These are phyloP conservation scores for Physocephala rufipes DNA, from an alignment of 2,888 invertebrate genomes.

Conservation along the genomic window DNA sequence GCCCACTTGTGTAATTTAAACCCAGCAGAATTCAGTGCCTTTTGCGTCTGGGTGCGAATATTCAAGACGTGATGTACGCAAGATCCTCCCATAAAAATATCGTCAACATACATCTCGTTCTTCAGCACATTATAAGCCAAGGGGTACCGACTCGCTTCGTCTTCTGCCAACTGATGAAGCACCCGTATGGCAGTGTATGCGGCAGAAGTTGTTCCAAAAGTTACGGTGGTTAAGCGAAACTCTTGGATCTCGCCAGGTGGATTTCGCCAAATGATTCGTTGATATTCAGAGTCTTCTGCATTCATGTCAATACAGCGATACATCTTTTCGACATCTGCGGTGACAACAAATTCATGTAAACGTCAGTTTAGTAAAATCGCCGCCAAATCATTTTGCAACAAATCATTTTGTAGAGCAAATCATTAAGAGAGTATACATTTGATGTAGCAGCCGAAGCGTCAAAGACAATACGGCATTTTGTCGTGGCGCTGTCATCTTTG, in stretches of 20 bases:
- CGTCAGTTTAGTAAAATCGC: conserved; percentile 26
- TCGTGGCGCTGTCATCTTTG: conserved; percentile 8
- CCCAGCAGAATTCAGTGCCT: background rate
- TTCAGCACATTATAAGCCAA: background rate
- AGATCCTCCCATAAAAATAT: background rate
- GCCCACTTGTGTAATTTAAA: background rate
- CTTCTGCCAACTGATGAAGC: background rate
- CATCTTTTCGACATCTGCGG: conserved; percentile 31
- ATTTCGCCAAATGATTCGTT: conserved; percentile 30
- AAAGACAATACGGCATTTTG: conserved; percentile 16
- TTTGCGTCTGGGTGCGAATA: conserved; percentile 2
- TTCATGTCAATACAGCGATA: conserved; percentile 28
- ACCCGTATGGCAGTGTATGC: conserved; percentile 9
- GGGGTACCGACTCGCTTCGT: background rate
- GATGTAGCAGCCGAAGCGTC: background rate
- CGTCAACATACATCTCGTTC: background rate
- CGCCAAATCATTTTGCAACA: conserved; percentile 23
- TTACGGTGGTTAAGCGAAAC: conserved; percentile 28
- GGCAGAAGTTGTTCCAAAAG: conserved; percentile 33
- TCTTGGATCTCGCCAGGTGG: conserved; percentile 21
- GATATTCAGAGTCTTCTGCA: conserved; percentile 27
- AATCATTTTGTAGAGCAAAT: conserved; percentile 21
- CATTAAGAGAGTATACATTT: conserved; percentile 32
- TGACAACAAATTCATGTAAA: conserved; percentile 5
- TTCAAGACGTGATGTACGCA: background rate